Conservation (phyloP, 2,113 vertebrate genomes). For the Sceloporus tristichus region DNA sequence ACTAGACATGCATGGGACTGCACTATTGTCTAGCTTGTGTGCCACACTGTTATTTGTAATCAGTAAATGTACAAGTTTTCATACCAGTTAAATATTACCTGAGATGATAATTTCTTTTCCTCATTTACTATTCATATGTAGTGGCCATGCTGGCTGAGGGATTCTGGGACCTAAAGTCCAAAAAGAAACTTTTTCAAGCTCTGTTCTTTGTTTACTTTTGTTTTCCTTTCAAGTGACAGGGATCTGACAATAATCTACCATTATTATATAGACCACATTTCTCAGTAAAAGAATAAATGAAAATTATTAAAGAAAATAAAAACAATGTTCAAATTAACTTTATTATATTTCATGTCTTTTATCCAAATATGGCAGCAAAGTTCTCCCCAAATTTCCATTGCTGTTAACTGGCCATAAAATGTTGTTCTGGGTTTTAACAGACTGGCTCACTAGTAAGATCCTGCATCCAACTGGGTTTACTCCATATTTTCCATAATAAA, state of each 20-base stretch:
- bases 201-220: no score
- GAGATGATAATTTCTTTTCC: neutral
- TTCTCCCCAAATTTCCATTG: neutral
- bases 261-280: neutral
- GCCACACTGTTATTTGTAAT: neutral
- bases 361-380: neutral
- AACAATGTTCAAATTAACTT: neutral
- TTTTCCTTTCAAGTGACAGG: no score
- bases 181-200: neutral
- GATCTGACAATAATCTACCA: no score
- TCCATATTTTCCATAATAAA: constrained; percentile 1
- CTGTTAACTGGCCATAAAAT: neutral
- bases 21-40: neutral
- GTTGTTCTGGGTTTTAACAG: neutral
- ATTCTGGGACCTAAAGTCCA: no score
- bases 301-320: neutral
- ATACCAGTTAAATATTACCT: no score
- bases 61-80: no score
- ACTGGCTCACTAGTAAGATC: neutral
- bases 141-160: no score
- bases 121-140: neutral
- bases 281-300: neutral
- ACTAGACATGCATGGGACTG: neutral
- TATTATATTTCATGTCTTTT: neutral
- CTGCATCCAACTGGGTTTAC: neutral